Evolutionary conservation across 2,113 vertebrate genomes (phyloP), one percentile per base, ranked within the genome.

Genomic region (Corvus moneduloides): DNA sequence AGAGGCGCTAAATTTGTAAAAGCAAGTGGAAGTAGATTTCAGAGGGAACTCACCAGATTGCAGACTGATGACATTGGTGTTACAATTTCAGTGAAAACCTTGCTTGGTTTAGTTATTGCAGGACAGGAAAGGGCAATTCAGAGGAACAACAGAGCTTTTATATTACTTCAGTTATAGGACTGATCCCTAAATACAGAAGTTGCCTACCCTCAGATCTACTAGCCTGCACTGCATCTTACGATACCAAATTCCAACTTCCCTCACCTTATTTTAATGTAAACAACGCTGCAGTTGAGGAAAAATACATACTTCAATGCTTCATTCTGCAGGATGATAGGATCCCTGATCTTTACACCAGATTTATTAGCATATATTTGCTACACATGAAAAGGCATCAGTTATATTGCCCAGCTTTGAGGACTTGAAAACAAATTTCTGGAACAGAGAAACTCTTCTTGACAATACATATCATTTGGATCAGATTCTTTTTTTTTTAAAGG

Each of bases 391-490:
- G 21, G 33, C 35, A 58, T 39, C n/a, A 69, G 17, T 64, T 71
- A 12, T 52, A 71, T 6, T 30, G 44, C 43, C 20, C 73, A 64
- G 43, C 48, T 91, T 51, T 59, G 9, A 72, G 51, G 61, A 84
- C 17, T 6, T 90, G 61, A 68, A 77, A 86, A 72, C 9, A 55
- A 43, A 41, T 63, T 64, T 67, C 56, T 75, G 49, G 16, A 84
- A 59, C 28, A 41, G 35, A 71, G 24, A 81, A 95, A 68, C 33
- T 46, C 39, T 55, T 78, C 61, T 17, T 75, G 48, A 67, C 39
- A 72, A 67, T 10, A 66, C 6, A 35, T 1, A 1, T 37, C 0
- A 64, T 54, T 46, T 5, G 2, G 35, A n/a, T 32, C 9, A 69
- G 19, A 6, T 27, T 10, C 59, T 68, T 64, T 68, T 81, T 81